A percentile compares a stretch with the other conserved stretches of the same genome.
phyloP scores from a whole-genome alignment of 2,797 vertebrate genomes.

The Chromis chromis region DNA sequence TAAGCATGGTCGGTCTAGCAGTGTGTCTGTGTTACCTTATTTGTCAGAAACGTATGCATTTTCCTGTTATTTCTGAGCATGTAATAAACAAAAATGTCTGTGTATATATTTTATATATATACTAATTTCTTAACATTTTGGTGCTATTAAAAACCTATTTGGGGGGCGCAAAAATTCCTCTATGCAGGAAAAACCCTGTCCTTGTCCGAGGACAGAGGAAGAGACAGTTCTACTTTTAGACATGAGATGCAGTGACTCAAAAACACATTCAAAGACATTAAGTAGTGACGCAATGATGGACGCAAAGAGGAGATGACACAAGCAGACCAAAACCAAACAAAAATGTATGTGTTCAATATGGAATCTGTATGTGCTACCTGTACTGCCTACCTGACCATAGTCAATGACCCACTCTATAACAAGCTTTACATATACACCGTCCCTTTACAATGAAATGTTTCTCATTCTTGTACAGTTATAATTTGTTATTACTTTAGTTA shows the following conservation, averaged over 20 bases:
- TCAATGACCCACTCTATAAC: background rate
- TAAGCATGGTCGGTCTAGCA: too few species aligned
- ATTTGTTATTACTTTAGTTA: background rate
- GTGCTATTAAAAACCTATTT: too few species aligned
- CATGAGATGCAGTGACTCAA: conserved; percentile 18
- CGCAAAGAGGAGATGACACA: background rate
- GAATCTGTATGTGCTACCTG: background rate
- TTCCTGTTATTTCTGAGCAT: too few species aligned
- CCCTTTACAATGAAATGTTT: conserved; percentile 11
- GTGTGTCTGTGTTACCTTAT: too few species aligned
- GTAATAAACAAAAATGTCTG: too few species aligned
- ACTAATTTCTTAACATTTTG: too few species aligned
- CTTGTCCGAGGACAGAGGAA: conserved; percentile 1
- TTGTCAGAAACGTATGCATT: too few species aligned
- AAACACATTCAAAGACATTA: conserved; percentile 27
- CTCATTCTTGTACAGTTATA: conserved; percentile 1
- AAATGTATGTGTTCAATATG: background rate
- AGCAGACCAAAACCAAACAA: background rate
- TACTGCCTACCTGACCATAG: background rate
- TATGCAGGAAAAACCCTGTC: too few species aligned
- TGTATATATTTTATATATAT: too few species aligned
- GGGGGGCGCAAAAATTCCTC: too few species aligned
- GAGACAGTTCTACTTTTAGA: background rate
- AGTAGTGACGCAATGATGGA: background rate
- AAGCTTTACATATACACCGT: background rate